Evolutionary conservation across 2,113 vertebrate genomes (phyloP).

Genomic region (Halichoerus grypus): DNA sequence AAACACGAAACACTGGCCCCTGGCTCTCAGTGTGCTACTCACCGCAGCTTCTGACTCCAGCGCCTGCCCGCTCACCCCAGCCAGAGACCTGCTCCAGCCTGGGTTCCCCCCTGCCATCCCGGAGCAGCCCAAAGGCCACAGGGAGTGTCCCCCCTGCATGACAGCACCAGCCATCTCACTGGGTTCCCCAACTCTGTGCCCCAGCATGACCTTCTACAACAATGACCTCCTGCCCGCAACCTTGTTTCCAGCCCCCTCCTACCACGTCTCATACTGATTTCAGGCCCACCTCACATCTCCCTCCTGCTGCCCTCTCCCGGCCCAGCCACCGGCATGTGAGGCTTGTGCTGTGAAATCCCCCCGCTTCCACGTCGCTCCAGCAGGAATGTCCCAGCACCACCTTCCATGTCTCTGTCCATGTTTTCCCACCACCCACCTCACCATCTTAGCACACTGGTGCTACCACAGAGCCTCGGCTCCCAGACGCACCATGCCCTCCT

Average conservation of each 20-base stretch:
- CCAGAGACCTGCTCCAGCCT: background rate
- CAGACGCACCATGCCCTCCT: background rate
- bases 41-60: too few relatives aligned
- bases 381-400: background rate
- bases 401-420: background rate
- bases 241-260: background rate
- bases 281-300: background rate
- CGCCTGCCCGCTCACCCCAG: background rate
- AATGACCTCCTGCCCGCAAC: too few relatives aligned
- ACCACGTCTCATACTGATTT: background rate
- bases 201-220: background rate
- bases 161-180: background rate
- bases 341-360: background rate
- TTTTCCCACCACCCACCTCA: background rate
- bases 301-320: background rate
- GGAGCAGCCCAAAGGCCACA: background rate
- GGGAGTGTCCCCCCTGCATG: background rate
- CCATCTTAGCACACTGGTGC: background rate
- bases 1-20: rapidly evolving
- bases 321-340: background rate
- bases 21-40: background rate
- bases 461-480: background rate
- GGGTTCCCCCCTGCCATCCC: background rate
- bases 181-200: background rate
- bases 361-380: background rate